Evolutionary conservation across 2,888 invertebrate species (phyloP).

Genomic region (Hirtodrosophila alboralis): DNA sequence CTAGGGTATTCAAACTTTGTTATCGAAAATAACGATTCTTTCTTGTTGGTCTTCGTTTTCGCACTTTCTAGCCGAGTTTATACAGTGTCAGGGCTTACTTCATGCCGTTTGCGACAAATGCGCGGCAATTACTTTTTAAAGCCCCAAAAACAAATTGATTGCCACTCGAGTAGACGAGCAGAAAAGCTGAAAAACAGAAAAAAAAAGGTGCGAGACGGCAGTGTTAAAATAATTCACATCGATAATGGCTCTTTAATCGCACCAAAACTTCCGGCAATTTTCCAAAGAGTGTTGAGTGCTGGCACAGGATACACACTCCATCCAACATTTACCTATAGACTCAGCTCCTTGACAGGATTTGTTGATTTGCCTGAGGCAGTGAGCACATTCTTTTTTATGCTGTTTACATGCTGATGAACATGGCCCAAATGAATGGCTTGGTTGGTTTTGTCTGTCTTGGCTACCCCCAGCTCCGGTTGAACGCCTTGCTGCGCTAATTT

Average conservation of each 20-base stretch:
- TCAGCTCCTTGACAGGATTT: conserved; percentile 38
- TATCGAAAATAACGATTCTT: too few relatives aligned
- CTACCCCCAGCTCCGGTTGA: conserved; percentile 30
- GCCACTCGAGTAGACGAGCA: conserved; percentile 37
- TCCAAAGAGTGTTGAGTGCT: conserved; percentile 65
- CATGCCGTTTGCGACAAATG: conserved; percentile 60
- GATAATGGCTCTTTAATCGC: conserved; percentile 77
- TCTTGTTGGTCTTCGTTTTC: conserved; percentile 12
- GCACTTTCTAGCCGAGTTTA: conserved; percentile 25
- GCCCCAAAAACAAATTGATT: conserved; percentile 71
- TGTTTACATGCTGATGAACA: conserved; percentile 45
- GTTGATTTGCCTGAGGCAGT: conserved; percentile 65
- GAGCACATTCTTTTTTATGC: conserved; percentile 26
- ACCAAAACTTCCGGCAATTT: conserved; percentile 77
- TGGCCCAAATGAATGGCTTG: conserved; percentile 30
- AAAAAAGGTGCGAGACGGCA: conserved; percentile 15
- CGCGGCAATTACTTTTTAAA: conserved; percentile 73
- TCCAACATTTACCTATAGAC: background rate
- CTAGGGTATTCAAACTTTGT: too few relatives aligned
- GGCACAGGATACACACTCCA: conserved; percentile 4
- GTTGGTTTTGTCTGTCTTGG: too few relatives aligned
- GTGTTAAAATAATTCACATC: conserved; percentile 75
- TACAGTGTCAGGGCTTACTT: conserved; percentile 26
- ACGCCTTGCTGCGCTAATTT: conserved; percentile 71
- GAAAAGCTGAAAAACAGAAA: too few relatives aligned